Evolutionary conservation across 1,140 invertebrate genomes (phyloP), one percentile per base, ranked within the genome.

Genomic region (Caerostris darwini): DNA sequence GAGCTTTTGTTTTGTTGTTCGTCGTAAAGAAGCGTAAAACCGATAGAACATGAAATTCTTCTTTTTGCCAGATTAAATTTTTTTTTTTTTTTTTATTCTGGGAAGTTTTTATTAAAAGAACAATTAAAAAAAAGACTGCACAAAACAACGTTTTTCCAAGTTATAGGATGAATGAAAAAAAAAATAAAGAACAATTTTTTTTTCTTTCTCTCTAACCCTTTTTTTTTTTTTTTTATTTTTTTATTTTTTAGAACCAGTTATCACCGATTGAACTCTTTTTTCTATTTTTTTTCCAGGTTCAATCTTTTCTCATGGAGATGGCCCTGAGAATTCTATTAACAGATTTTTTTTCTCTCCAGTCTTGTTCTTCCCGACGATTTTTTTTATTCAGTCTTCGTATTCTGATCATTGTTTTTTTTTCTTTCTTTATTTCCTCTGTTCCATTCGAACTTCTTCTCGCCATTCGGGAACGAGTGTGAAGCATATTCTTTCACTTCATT

Each of bases 281-380:
- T 54, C 54, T 4, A 7, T 6, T 34, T 34, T n/a, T 85, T 85
- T 59, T 14, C 19, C 57, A 19, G 57, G 61, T 71, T 71, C 88
- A 71, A 71, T 71, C 88, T 90, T 90, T 90, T 64, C 69, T 50
- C 88, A 90, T 77, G 67, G 64, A 90, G 88, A 90, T 90, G 53
- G 88, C n/a, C 64, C 88, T 69, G 88, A 57, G 64, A 90, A 90
- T 90, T 90, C 88, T 90, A 90, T 90, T 90, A 90, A 71, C 61
- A 77, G 53, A 57, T 77, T 90, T 90, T 90, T 56, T 59, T 7
- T 17, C 56, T 58, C 54, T 56, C 71, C 17, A 77, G 34, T 34
- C 14, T 77, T 53, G 71, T 77, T 77, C 71, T 77, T 58, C 19
- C 58, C 83, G 17, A 85, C 83, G 34, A 85, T n/a, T 85, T 90